Percentiles rank a stretch among this genome's conserved stretches.
These are phyloP conservation scores for Callipepla californica DNA, from an alignment of 2,113 vertebrate genomes.

Conservation along the genomic window DNA sequence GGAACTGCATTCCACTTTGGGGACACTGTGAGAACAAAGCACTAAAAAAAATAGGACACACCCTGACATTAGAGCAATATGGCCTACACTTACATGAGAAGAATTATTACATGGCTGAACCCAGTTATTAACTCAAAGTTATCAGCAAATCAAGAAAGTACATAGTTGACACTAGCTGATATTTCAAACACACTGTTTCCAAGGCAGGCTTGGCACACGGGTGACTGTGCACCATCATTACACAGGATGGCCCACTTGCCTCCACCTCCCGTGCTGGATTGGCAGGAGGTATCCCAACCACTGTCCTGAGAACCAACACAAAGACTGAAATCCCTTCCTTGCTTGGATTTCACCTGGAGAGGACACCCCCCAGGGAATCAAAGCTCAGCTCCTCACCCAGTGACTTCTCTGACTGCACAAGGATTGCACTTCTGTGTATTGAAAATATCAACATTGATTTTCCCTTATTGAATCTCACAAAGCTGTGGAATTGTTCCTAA, in stretches of 20 bases:
- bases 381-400: background rate
- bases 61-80: background rate
- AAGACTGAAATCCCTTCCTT: background rate
- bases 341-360: background rate
- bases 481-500: background rate
- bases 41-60: background rate
- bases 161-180: background rate
- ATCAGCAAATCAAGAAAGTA: background rate
- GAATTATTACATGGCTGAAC: background rate
- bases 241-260: background rate
- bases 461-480: background rate
- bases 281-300: background rate
- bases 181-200: background rate
- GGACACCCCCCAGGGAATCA: background rate
- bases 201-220: background rate
- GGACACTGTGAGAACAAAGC: background rate
- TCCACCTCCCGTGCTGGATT: accelerated
- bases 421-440: background rate
- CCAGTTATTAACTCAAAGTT: slow-evolving; percentile 19
- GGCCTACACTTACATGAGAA: background rate
- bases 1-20: background rate
- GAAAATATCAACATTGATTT: background rate
- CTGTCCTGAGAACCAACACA: background rate
- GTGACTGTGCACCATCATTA: background rate
- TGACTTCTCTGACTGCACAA: background rate